Conservation (phyloP, 2,888 invertebrate species). For the Cinara cedri region DNA sequence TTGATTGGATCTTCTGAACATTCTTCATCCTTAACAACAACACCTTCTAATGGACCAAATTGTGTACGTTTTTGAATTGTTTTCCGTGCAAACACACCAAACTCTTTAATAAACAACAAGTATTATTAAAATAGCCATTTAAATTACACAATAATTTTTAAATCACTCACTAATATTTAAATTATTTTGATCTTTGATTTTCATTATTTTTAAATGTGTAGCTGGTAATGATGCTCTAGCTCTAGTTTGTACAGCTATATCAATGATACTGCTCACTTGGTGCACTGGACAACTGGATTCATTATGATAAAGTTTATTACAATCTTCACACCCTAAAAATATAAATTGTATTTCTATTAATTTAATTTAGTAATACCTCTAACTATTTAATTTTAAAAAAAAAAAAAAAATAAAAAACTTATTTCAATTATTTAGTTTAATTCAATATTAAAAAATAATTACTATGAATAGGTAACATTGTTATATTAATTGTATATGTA, state of each 20-base stretch:
- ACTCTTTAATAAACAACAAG: constrained; percentile 60
- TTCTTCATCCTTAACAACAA: constrained; percentile 63
- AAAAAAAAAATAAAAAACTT: too few relatives aligned
- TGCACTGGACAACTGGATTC: constrained; percentile 62
- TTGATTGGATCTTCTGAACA: constrained; percentile 36
- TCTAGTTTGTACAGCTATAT: constrained; percentile 74
- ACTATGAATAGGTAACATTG: too few relatives aligned
- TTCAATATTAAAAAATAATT: too few relatives aligned
- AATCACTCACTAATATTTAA: constrained; percentile 26
- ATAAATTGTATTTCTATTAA: background rate
- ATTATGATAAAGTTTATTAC: constrained; percentile 62
- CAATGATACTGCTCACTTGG: constrained; percentile 67
- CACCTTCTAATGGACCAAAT: constrained; percentile 82
- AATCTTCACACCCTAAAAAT: constrained; percentile 64
- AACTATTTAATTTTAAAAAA: too few relatives aligned
- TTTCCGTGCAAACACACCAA: constrained; percentile 74
- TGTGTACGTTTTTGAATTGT: constrained; percentile 73
- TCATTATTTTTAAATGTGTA: constrained; percentile 68
- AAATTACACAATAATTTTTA: background rate
- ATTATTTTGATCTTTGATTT: constrained; percentile 61
- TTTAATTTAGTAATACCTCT: too few relatives aligned
- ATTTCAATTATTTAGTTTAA: too few relatives aligned
- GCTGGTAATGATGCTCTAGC: constrained; percentile 80
- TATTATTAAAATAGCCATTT: background rate
- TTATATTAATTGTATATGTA: too few relatives aligned